Percentiles rank a stretch among this genome's conserved stretches.
Evolutionary conservation across 2,113 vertebrate species (phyloP).

Genomic region (Scortum barcoo): DNA sequence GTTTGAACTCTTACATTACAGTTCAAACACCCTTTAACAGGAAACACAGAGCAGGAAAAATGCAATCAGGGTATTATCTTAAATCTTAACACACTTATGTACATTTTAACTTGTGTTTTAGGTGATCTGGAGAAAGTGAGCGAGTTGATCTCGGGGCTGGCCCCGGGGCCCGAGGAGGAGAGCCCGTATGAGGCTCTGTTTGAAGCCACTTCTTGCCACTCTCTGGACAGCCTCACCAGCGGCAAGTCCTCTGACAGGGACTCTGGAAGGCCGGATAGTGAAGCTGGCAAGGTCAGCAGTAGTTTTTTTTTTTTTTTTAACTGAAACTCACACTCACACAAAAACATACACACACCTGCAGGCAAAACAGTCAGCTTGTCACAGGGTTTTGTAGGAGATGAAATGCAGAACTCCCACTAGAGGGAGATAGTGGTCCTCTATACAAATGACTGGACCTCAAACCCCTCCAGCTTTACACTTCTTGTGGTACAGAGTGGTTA

Average conservation of each 20-base stretch:
- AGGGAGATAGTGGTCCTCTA: conserved; percentile 67
- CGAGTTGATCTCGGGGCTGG: conserved; percentile 88
- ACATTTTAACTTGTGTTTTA: conserved; percentile 45
- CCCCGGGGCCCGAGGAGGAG: conserved; percentile 87
- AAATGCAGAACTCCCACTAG: conserved; percentile 67
- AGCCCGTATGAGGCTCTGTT: conserved; percentile 94
- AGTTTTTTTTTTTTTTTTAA: not conserved
- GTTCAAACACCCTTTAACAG: too few species aligned
- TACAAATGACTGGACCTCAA: not conserved
- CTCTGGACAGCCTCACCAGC: conserved; percentile 94
- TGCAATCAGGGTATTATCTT: not conserved
- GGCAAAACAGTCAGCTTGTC: not conserved
- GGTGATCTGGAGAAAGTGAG: conserved; percentile 89
- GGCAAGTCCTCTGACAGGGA: conserved; percentile 94
- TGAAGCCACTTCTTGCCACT: conserved; percentile 95
- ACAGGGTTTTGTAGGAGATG: not conserved
- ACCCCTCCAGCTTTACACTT: not conserved
- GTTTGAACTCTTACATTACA: not conserved
- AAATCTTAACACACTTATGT: not conserved
- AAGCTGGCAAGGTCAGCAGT: conserved; percentile 83
- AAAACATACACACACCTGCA: not conserved
- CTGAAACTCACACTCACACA: not conserved
- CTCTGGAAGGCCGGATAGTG: conserved; percentile 87
- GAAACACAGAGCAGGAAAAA: not conserved
- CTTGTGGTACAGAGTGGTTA: not conserved